Conservation (phyloP, 2,888 invertebrate genomes). For the Brachyptera risi region DNA sequence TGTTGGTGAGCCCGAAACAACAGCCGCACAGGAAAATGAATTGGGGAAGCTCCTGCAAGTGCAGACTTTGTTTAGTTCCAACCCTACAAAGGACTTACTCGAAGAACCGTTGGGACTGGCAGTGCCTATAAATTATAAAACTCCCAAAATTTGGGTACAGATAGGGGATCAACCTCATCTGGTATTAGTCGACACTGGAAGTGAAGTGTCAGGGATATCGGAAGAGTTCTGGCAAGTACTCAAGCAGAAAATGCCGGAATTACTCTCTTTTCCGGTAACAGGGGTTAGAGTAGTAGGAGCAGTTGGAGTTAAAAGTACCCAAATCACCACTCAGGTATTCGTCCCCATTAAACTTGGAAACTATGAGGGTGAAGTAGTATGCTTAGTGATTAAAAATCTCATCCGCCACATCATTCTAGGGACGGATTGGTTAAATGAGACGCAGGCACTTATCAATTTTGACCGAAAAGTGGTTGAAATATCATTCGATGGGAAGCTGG, state of each 20-base stretch:
- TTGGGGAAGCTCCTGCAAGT: too few species aligned
- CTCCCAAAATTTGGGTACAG: too few species aligned
- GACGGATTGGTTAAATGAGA: not conserved
- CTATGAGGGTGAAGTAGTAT: not conserved
- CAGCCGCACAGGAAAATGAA: too few species aligned
- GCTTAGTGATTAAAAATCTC: not conserved
- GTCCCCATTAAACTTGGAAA: not conserved
- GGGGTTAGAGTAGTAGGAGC: not conserved
- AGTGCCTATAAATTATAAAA: too few species aligned
- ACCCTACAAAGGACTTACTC: too few species aligned
- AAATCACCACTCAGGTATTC: not conserved
- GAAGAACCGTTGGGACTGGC: too few species aligned
- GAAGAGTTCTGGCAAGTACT: not conserved
- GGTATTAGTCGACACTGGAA: not conserved
- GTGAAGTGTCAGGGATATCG: not conserved
- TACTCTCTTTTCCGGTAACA: not conserved
- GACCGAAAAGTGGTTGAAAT: not conserved
- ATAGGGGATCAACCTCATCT: too few species aligned
- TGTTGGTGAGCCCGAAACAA: too few species aligned
- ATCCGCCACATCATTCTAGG: not conserved
- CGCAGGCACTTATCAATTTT: not conserved
- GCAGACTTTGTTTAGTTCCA: too few species aligned
- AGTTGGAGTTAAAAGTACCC: not conserved
- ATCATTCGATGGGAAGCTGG: not conserved
- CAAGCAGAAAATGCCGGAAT: not conserved